Evolutionary conservation across 2,888 invertebrate species (phyloP).

Genomic region (Pandemis corylana): DNA sequence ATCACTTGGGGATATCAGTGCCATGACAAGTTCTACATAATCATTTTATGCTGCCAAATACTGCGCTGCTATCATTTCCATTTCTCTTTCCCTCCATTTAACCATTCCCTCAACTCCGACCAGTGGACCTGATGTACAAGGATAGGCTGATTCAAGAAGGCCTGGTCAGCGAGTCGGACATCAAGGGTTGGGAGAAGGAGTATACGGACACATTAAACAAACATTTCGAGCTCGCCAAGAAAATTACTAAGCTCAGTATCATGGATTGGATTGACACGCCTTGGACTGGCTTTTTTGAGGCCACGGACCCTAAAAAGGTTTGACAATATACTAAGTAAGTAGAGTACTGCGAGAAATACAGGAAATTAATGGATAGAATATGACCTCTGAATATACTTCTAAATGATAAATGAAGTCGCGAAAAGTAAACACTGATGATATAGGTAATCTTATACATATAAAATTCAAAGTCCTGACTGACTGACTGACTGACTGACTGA

Average conservation of each 20-base stretch:
- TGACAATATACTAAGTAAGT: background rate
- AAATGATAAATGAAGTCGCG: too few relatives aligned
- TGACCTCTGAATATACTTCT: too few relatives aligned
- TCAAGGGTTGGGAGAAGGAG: constrained; percentile 80
- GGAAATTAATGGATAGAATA: too few relatives aligned
- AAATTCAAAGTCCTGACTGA: too few relatives aligned
- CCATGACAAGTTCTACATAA: too few relatives aligned
- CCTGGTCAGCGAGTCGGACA: constrained; percentile 88
- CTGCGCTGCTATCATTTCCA: background rate
- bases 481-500: too few relatives aligned
- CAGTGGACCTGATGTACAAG: constrained; percentile 89
- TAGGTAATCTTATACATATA: too few relatives aligned
- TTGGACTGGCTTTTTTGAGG: constrained; percentile 95
- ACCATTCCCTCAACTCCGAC: background rate
- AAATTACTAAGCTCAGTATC: constrained; percentile 84
- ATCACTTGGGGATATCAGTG: too few relatives aligned
- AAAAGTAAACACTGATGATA: too few relatives aligned
- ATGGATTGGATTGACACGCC: constrained; percentile 98
- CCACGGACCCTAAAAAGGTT: constrained; percentile 90
- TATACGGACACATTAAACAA: constrained; percentile 73
- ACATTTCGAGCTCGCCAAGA: constrained; percentile 78
- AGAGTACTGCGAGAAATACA: too few relatives aligned
- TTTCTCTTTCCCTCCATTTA: background rate
- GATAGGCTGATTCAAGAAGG: constrained; percentile 90
- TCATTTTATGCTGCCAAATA: background rate